Percentiles rank a stretch among this genome's conserved stretches.
These are phyloP conservation scores for Eristalis arbustorum DNA, from an alignment of 2,888 invertebrate species.

Conservation along the genomic window DNA sequence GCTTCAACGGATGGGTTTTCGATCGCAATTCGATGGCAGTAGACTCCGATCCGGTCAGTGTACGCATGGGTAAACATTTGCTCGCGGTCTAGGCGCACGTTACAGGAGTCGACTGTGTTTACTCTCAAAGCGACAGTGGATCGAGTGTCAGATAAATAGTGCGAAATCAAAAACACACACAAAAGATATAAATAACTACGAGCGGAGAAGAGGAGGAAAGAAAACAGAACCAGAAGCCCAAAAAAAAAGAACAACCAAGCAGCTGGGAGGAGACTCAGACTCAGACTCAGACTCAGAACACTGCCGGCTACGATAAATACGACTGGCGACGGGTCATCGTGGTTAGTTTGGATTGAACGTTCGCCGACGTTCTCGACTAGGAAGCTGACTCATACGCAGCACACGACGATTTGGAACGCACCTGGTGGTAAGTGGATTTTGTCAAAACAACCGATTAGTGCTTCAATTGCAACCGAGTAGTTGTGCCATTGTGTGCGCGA, in stretches of 20 bases:
- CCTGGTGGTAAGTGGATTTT: slow-evolving; percentile 48
- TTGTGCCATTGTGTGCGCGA: not conserved
- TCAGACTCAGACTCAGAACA: slow-evolving; percentile 5
- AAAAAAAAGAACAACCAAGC: not conserved
- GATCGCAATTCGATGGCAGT: not conserved
- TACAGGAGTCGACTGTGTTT: not conserved
- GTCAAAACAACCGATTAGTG: not conserved
- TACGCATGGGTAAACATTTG: slow-evolving; percentile 41
- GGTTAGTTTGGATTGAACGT: slow-evolving; percentile 48
- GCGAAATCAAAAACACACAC: slow-evolving; percentile 2
- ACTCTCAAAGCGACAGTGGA: not conserved
- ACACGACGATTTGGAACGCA: not conserved
- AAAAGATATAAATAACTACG: slow-evolving; percentile 13
- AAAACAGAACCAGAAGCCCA: not conserved
- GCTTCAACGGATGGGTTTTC: not conserved
- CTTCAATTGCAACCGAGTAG: slow-evolving; percentile 10
- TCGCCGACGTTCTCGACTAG: slow-evolving; percentile 23
- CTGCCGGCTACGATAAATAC: slow-evolving; percentile 33
- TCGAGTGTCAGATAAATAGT: slow-evolving; percentile 9
- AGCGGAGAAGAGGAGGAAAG: not conserved
- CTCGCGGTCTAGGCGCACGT: not conserved
- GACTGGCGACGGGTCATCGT: slow-evolving; percentile 13
- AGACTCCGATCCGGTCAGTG: slow-evolving; percentile 6
- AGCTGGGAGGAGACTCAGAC: not conserved
- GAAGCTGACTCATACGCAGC: slow-evolving; percentile 34